Evolutionary conservation across 1,140 invertebrate genomes (phyloP), one percentile per base, ranked within the genome.

Genomic region (Meloidogyne hapla): DNA sequence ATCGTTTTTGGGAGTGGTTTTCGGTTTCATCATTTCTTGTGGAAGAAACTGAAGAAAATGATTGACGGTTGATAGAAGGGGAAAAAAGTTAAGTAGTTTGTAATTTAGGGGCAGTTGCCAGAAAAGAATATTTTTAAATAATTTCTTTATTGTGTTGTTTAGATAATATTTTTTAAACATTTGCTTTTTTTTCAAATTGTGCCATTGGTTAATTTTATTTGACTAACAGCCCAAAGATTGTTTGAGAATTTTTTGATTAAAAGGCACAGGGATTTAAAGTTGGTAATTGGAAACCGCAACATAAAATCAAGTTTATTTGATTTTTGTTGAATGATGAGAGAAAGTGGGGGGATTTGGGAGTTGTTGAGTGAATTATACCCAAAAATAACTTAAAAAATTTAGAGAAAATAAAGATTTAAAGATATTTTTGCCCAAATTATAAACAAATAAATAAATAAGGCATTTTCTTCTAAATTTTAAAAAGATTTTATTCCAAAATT

Each of bases 401-500:
- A 56, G 8, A 21, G 0, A 15, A 56, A 56, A n/a, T 56, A 8
- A 56, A 56, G 12, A n/a, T 56, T 48, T 18, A 15, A 8, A 56
- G 18, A n/a, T 6, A 56, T n/a, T 56, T 56, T 56, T 56, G 33
- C n/a, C n/a, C n/a, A n/a, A n/a, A n/a, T 33, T 1, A 33, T 33
- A 33, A 33, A 33, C 9, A 33, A 33, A 6, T 5, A 33, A 33
- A 33, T 8, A 33, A 33, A 33, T 33, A 33, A 33, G 33, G 4
- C 33, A 8, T 33, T 33, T 33, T 8, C 33, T 33, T 33, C 33
- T n/a, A n/a, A 33, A 33, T 33, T 33, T 33, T 33, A 6, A 33
- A 56, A 56, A 48, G 15, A 40, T 40, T 69, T 40, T 69, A 25
- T 15, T 69, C 2, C 68, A 25, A 69, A 48, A 56, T 25, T 42